These are phyloP conservation scores for Alligator mississippiensis DNA, from an alignment of 2,113 vertebrate species.

Conservation along the genomic window DNA sequence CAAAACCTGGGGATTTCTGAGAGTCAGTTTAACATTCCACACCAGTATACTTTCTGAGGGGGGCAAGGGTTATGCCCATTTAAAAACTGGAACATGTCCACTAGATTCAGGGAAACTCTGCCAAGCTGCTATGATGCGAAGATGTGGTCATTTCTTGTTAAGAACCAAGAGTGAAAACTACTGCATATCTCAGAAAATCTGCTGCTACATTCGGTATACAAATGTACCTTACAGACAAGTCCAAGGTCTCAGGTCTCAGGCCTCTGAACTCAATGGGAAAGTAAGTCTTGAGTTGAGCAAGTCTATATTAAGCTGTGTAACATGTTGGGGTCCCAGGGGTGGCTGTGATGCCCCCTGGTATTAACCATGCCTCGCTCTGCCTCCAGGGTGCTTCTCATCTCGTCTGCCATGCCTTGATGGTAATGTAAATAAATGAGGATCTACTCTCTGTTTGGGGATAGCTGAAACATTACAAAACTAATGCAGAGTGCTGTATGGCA, in stretches of 20 bases:
- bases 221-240: rapidly evolving
- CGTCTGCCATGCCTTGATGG: too few relatives aligned
- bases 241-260: background rate
- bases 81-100: background rate
- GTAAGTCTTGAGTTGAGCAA: background rate
- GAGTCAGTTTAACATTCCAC: background rate
- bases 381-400: too few relatives aligned
- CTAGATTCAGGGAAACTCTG: background rate
- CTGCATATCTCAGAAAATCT: background rate
- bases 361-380: too few relatives aligned
- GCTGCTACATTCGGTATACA: background rate
- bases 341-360: too few relatives aligned
- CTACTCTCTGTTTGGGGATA: background rate
- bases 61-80: background rate
- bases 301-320: rapidly evolving
- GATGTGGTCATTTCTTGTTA: rapidly evolving
- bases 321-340: too few relatives aligned
- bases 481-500: background rate
- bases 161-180: background rate
- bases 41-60: background rate
- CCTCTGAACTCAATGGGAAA: background rate
- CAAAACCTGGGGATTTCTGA: background rate
- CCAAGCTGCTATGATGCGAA: background rate
- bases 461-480: background rate
- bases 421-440: too few relatives aligned